Conservation (phyloP, 92 coral and sea anemone species). For the Metridium senile region DNA sequence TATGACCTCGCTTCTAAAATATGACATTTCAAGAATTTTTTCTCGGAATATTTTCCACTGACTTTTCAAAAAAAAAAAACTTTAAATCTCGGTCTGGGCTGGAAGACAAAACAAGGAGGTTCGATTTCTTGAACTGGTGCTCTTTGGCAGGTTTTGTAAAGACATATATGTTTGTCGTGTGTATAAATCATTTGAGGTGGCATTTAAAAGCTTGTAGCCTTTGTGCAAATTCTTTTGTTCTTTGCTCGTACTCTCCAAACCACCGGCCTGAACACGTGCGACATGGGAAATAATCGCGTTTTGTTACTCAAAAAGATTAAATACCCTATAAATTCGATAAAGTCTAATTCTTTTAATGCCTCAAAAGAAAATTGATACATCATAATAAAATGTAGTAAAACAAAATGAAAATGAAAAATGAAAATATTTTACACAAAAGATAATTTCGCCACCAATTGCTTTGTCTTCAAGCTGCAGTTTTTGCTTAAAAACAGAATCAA, state of each 20-base stretch:
- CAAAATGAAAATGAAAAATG: neutral
- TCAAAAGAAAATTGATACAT: no score
- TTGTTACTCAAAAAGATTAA: neutral
- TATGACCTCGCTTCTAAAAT: neutral
- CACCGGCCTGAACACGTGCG: conserved; percentile 10
- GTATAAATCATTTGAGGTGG: neutral
- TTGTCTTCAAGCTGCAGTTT: neutral
- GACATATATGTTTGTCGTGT: neutral
- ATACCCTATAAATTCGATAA: no score
- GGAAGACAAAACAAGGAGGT: neutral
- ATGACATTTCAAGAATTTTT: neutral
- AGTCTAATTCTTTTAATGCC: no score
- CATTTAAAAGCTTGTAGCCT: neutral
- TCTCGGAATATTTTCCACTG: neutral
- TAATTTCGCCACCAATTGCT: neutral
- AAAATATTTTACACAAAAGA: neutral
- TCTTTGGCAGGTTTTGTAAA: neutral
- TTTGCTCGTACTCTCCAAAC: neutral
- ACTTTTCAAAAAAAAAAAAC: no score
- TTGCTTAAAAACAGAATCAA: no score
- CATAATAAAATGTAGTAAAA: no score
- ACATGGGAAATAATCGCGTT: neutral
- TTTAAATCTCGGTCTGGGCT: neutral
- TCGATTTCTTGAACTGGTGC: neutral
- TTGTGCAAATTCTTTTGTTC: conserved; percentile 9